Conservation (phyloP, 2,888 invertebrate genomes). For the Apotomis betuletana region DNA sequence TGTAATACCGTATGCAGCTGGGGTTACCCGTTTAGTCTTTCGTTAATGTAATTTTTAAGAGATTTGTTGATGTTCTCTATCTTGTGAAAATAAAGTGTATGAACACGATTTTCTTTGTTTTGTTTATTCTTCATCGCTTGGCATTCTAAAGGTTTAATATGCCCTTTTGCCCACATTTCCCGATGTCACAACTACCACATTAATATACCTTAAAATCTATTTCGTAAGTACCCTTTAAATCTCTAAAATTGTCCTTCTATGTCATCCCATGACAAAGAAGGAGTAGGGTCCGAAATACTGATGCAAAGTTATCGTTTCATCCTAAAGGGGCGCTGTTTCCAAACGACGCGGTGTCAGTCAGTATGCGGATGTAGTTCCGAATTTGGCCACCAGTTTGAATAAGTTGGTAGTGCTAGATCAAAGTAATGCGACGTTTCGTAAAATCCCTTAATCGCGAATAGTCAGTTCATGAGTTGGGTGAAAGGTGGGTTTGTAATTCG, state of each 20-base stretch:
- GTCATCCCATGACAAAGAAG: not conserved
- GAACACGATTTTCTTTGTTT: conserved; percentile 50
- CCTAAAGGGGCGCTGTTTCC: not conserved
- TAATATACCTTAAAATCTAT: too few species aligned
- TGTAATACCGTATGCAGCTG: conserved; percentile 65
- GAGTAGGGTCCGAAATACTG: not conserved
- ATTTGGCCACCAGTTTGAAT: not conserved
- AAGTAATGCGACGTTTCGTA: not conserved
- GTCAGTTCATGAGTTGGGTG: not conserved
- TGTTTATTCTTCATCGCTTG: conserved; percentile 30
- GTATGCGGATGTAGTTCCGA: not conserved
- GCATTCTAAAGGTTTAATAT: too few species aligned
- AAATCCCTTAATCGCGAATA: not conserved
- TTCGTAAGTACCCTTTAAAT: not conserved
- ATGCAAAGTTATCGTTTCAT: not conserved
- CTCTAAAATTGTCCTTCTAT: too few species aligned
- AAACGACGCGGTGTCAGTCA: not conserved
- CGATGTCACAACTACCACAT: too few species aligned
- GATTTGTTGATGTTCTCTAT: conserved; percentile 83
- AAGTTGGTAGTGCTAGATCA: not conserved
- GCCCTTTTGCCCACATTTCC: too few species aligned
- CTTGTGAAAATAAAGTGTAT: conserved; percentile 81
- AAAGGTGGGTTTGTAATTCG: not conserved
- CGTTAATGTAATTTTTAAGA: conserved; percentile 82
- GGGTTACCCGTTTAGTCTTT: conserved; percentile 69